Conservation (phyloP, 2,113 vertebrate species). For the Chlamydotis undulata region DNA sequence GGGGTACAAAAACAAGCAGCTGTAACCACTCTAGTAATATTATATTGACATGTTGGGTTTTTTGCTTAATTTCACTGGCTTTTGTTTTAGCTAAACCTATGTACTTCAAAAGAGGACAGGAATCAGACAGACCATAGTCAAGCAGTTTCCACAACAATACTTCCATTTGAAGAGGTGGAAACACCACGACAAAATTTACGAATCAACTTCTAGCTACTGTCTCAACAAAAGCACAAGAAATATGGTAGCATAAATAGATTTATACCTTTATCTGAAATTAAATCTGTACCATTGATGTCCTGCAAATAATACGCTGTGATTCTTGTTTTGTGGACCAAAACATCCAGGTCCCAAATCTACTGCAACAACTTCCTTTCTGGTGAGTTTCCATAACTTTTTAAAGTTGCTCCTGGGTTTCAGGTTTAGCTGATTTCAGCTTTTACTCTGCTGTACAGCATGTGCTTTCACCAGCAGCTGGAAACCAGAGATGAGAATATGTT, state of each 20-base stretch:
- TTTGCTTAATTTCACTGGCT: neutral
- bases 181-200: neutral
- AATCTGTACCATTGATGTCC: neutral
- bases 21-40: neutral
- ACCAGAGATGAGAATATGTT: neutral
- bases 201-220: neutral
- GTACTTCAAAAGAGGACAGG: neutral
- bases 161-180: neutral
- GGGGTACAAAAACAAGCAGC: neutral
- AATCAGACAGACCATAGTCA: neutral
- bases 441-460: neutral
- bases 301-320: neutral
- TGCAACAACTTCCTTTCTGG: neutral
- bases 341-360: neutral
- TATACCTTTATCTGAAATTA: neutral
- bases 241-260: neutral
- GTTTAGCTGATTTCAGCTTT: neutral
- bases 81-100: neutral
- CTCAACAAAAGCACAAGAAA: neutral
- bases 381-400: neutral
- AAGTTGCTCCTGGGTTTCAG: neutral
- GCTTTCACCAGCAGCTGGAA: neutral
- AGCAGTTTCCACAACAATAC: neutral
- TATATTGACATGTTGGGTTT: neutral
- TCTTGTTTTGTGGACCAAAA: neutral